Percentiles rank a stretch among this genome's conserved stretches.
phyloP scores from a whole-genome alignment of 2,797 vertebrate species.

The Phalanger gymnotis region DNA sequence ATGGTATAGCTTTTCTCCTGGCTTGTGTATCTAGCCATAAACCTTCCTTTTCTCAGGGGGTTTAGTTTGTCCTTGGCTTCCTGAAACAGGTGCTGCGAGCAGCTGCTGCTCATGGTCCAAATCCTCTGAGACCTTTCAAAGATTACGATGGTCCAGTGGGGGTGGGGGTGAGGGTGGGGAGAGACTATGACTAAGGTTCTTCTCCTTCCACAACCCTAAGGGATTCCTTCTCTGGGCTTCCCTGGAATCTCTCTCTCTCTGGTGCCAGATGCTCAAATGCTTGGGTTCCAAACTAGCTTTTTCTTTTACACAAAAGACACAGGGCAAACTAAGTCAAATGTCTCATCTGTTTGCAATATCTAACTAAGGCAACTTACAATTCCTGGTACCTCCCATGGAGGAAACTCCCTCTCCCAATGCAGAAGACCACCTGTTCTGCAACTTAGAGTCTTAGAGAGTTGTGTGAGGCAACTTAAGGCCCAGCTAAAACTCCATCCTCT shows the following conservation, averaged over 20 bases:
- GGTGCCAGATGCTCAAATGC: background rate
- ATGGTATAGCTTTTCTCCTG: background rate
- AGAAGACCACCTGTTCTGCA: background rate
- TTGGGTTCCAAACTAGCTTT: background rate
- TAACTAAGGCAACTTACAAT: background rate
- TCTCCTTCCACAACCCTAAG: background rate
- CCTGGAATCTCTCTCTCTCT: background rate
- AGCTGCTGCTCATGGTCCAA: background rate
- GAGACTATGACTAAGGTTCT: background rate
- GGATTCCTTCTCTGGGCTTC: background rate
- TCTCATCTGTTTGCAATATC: background rate
- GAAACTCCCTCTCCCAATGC: background rate
- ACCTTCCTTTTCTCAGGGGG: background rate
- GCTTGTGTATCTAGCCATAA: background rate
- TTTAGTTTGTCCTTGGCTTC: background rate
- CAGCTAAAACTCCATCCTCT: background rate
- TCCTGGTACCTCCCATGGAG: background rate
- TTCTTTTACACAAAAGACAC: background rate
- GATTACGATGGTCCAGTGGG: background rate
- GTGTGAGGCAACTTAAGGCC: background rate
- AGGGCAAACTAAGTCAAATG: background rate
- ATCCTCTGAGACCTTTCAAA: background rate
- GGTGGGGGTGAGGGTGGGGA: no score
- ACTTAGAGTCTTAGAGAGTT: background rate
- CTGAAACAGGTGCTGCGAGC: background rate